Conservation (phyloP, 2,888 invertebrate species). For the Meandrusa payeni region DNA sequence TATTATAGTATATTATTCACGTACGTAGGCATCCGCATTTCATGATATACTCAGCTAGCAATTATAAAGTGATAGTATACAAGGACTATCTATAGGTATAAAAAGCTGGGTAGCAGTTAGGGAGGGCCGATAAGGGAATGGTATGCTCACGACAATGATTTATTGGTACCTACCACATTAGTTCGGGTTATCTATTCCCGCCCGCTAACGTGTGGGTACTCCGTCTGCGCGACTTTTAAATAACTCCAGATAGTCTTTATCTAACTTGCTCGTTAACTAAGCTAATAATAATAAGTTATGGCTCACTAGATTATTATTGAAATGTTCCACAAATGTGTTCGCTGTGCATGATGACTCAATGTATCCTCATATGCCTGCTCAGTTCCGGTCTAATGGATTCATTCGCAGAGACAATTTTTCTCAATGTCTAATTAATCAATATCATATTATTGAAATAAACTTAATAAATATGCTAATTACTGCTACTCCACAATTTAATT, state of each 20-base stretch:
- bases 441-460: too few relatives aligned
- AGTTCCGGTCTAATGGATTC: too few relatives aligned
- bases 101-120: conserved; percentile 20
- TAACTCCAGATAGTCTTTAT: conserved; percentile 19
- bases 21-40: too few relatives aligned
- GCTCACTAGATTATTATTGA: not conserved
- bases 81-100: conserved; percentile 5
- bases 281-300: conserved; percentile 2
- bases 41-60: not conserved
- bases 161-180: conserved; percentile 18
- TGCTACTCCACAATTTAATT: too few relatives aligned
- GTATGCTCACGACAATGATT: conserved; percentile 20
- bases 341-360: too few relatives aligned
- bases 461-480: too few relatives aligned
- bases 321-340: too few relatives aligned
- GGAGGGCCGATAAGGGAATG: conserved; percentile 14
- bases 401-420: too few relatives aligned
- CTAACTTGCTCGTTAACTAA: conserved; percentile 11
- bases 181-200: conserved; percentile 19
- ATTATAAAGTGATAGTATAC: not conserved
- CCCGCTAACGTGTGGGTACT: conserved; percentile 13
- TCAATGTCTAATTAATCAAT: too few relatives aligned
- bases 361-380: too few relatives aligned
- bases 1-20: too few relatives aligned
- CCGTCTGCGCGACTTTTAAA: conserved; percentile 15